Evolutionary conservation across 2,888 invertebrate genomes (phyloP), one percentile per base, ranked within the genome.

Genomic region (Machimus atricapillus): DNA sequence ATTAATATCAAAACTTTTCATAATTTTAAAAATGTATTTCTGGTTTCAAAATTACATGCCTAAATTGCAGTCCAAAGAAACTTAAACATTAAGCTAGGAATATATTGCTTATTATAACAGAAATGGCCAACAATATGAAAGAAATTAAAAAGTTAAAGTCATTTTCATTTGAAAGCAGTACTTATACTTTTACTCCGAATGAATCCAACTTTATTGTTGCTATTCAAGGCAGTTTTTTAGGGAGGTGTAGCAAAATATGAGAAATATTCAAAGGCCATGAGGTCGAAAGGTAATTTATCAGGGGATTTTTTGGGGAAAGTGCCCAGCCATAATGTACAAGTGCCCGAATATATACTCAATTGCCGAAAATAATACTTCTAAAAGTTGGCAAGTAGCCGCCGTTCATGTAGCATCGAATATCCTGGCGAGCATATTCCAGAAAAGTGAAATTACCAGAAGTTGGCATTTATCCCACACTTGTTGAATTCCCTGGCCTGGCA

Each of bases 401-500:
- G n/a, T 5, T 81, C 81, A 34, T 56, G 52, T 52, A 56, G 56
- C 37, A 34, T 27, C 37, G 79, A 82, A 82, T 66, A 82, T 82
- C 82, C 58, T 46, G 52, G 56, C 23, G 82, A 82, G 52, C 82
- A 37, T 58, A 81, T 81, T 56, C 76, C 66, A 37, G n/a, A 76
- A 76, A 76, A 56, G 52, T 81, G 46, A 81, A 81, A 81, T 81
- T 81, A 58, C 34, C 82, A 82, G 58, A 58, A 82, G 58, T 82
- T 82, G 82, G 82, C 82, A 82, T 37, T 82, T 37, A 82, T 82
- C 66, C 37, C 66, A 40, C 27, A 82, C 82, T 82, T 82, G 82
- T 82, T 82, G 82, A 31, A 82, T 82, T 82, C 23, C n/a, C n/a
- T n/a, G n/a, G n/a, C n/a, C 66, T 82, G 82, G 58, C 82, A 37